Evolutionary conservation across 2,888 invertebrate genomes (phyloP).

Genomic region (Himalopsyche tibetana): DNA sequence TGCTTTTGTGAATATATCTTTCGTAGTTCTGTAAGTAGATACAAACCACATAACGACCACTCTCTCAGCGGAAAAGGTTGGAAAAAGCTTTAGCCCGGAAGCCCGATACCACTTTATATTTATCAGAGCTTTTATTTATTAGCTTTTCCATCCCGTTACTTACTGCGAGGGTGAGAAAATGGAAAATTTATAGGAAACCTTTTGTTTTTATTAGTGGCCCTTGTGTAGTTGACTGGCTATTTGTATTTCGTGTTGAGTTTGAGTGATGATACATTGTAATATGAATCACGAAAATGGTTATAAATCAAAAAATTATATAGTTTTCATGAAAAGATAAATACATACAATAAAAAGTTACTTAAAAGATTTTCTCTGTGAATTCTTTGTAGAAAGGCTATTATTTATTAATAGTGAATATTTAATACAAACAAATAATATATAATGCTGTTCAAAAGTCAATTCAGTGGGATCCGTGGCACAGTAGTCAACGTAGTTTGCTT

Average conservation of each 20-base stretch:
- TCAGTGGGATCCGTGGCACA: too few species aligned
- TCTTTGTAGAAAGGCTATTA: too few species aligned
- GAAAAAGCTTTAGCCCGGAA: slow-evolving; percentile 26
- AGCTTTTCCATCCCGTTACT: slow-evolving; percentile 30
- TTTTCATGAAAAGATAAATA: too few species aligned
- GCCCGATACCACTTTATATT: slow-evolving; percentile 28
- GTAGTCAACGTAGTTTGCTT: too few species aligned
- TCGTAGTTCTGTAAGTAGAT: neutral
- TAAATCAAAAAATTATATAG: too few species aligned
- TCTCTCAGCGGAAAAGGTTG: slow-evolving; percentile 22
- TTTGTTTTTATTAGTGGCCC: neutral
- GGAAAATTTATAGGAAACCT: slow-evolving; percentile 1
- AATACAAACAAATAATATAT: too few species aligned
- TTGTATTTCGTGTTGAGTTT: neutral
- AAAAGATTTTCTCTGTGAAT: too few species aligned
- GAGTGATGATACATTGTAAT: neutral
- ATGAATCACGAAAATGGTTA: neutral
- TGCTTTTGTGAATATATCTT: neutral
- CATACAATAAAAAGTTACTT: too few species aligned
- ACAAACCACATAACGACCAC: slow-evolving; percentile 26
- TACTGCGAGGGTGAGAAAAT: slow-evolving; percentile 10
- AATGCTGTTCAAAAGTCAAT: too few species aligned
- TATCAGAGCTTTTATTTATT: slow-evolving; percentile 30
- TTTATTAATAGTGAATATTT: too few species aligned
- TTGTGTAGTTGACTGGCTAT: neutral